Conservation (phyloP, 2,113 vertebrate species). For the Smithornis capensis region DNA sequence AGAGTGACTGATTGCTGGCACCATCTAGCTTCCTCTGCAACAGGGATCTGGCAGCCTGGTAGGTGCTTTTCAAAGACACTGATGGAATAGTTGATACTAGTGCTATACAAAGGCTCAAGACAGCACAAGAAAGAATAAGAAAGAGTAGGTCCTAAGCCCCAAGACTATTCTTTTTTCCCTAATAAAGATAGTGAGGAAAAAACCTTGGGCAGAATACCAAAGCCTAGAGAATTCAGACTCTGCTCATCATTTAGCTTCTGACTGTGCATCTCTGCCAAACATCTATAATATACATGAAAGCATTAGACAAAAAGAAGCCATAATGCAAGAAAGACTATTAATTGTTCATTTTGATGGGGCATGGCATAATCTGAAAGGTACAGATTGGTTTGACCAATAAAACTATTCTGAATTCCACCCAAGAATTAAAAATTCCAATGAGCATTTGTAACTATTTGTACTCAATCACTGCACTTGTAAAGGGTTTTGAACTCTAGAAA, state of each 20-base stretch:
- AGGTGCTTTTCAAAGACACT: slow-evolving; percentile 22
- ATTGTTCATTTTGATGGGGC: background rate
- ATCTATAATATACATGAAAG: background rate
- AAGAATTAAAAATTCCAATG: accelerated
- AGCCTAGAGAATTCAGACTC: background rate
- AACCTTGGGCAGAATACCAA: background rate
- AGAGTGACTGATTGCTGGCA: slow-evolving; percentile 60
- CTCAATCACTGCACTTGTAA: background rate
- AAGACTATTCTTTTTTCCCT: background rate
- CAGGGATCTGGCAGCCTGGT: slow-evolving; percentile 31
- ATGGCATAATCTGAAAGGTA: background rate
- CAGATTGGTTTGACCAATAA: background rate
- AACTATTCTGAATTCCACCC: background rate
- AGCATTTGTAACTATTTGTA: background rate
- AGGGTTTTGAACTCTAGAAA: background rate
- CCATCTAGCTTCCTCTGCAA: background rate
- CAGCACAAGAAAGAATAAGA: background rate
- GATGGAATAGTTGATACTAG: slow-evolving; percentile 30
- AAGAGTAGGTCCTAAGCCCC: background rate
- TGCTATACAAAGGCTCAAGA: background rate
- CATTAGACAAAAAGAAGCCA: background rate
- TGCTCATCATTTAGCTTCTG: background rate
- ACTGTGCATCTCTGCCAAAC: background rate
- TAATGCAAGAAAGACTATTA: background rate
- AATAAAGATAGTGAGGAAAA: background rate